Conservation (phyloP, 1,140 invertebrate species). For the Drosophila carrolli region DNA sequence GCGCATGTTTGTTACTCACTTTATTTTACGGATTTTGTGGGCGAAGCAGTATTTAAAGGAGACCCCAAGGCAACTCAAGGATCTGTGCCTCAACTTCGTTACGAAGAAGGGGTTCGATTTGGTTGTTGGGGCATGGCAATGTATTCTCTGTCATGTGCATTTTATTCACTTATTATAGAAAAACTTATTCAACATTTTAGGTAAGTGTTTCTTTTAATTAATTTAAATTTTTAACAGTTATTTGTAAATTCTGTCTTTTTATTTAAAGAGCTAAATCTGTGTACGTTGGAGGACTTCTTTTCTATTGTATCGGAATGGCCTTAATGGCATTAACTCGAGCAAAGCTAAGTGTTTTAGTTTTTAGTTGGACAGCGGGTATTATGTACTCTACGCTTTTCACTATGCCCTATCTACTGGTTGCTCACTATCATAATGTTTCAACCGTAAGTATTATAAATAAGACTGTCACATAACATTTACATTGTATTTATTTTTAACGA, state of each 20-base stretch:
- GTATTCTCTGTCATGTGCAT: slow-evolving; percentile 97
- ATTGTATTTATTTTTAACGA: too few relatives aligned
- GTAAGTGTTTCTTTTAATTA: slow-evolving; percentile 84
- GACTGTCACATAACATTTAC: background rate
- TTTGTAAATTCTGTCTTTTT: background rate
- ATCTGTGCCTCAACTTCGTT: slow-evolving; percentile 87
- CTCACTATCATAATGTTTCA: slow-evolving; percentile 95
- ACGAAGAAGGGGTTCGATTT: slow-evolving; percentile 96
- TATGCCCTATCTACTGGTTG: slow-evolving; percentile 97
- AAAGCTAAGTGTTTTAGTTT: slow-evolving; percentile 92
- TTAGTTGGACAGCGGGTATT: slow-evolving; percentile 96
- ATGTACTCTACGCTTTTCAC: slow-evolving; percentile 99
- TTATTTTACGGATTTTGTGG: slow-evolving; percentile 99
- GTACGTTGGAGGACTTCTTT: slow-evolving; percentile 95
- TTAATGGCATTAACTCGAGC: slow-evolving; percentile 92
- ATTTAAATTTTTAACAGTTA: too few relatives aligned
- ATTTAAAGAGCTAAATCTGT: slow-evolving; percentile 91
- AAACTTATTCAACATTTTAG: slow-evolving; percentile 92
- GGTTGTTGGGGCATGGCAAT: slow-evolving; percentile 98
- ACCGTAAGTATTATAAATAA: slow-evolving; percentile 87
- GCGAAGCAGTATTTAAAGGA: slow-evolving; percentile 96
- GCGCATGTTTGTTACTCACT: slow-evolving; percentile 98
- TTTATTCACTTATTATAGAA: slow-evolving; percentile 96
- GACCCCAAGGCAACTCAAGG: slow-evolving; percentile 92
- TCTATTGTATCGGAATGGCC: slow-evolving; percentile 95